A percentile compares a stretch with the other conserved stretches of the same genome.
These are phyloP conservation scores for Zeus faber DNA, from an alignment of 2,113 vertebrate genomes.

Conservation along the genomic window DNA sequence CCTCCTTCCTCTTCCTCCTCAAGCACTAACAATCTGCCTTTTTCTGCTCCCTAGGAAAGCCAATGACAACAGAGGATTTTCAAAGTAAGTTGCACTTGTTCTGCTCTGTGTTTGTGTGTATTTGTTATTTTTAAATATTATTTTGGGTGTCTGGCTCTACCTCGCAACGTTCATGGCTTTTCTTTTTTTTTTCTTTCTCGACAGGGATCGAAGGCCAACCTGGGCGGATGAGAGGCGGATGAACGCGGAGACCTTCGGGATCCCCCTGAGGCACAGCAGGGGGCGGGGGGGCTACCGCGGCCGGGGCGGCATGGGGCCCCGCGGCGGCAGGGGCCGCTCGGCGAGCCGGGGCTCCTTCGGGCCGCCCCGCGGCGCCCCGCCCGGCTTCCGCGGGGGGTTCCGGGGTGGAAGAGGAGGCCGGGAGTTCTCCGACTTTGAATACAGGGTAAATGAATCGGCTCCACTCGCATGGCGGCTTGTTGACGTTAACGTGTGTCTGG, in stretches of 20 bases:
- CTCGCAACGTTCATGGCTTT: too few species aligned
- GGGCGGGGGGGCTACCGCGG: constrained; percentile 88
- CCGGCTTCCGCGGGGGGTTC: constrained; percentile 85
- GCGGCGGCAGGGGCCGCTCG: constrained; percentile 83
- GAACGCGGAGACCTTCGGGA: constrained; percentile 95
- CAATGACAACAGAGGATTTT: constrained; percentile 51
- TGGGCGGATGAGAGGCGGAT: constrained; percentile 96
- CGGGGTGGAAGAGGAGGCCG: constrained; percentile 87
- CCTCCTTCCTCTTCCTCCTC: too few species aligned
- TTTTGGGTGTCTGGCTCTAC: too few species aligned
- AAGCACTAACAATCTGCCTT: too few species aligned
- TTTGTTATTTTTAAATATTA: too few species aligned
- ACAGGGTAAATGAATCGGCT: constrained; percentile 78
- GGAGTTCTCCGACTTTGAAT: constrained; percentile 93
- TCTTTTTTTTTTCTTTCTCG: too few species aligned
- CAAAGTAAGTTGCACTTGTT: constrained; percentile 38
- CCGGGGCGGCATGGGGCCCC: constrained; percentile 85
- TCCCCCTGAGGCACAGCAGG: constrained; percentile 87
- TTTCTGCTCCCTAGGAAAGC: constrained; percentile 51
- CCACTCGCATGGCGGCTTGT: neutral
- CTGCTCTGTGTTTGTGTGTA: neutral
- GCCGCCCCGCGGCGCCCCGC: constrained; percentile 79
- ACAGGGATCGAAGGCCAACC: constrained; percentile 90
- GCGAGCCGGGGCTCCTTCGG: constrained; percentile 80
- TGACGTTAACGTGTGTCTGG: too few species aligned